phyloP scores from a whole-genome alignment of 1,140 invertebrate species.

The Lepidurus packardi region DNA sequence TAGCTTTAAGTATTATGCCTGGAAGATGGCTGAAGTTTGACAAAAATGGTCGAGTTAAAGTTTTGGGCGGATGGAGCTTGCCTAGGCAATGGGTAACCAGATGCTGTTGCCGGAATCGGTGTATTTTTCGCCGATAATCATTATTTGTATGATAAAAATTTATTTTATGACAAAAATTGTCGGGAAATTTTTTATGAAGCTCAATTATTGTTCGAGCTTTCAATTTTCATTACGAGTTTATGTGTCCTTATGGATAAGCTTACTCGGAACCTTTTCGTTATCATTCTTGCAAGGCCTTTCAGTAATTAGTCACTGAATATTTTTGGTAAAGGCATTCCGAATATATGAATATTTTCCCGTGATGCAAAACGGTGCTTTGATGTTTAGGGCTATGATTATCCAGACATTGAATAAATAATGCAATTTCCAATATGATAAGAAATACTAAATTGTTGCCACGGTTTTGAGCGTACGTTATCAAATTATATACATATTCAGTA shows the following conservation, averaged over 20 bases:
- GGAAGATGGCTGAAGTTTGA: constrained; percentile 42
- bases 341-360: too few species aligned
- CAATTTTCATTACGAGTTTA: too few species aligned
- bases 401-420: not conserved
- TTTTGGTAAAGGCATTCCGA: too few species aligned
- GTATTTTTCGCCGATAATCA: constrained; percentile 82
- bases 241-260: too few species aligned
- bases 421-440: not conserved
- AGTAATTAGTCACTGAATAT: too few species aligned
- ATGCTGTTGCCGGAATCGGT: constrained; percentile 85
- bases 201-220: too few species aligned
- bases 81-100: constrained; percentile 62
- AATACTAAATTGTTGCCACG: not conserved
- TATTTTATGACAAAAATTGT: too few species aligned
- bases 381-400: not conserved
- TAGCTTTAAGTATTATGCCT: too few species aligned
- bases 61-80: constrained; percentile 92
- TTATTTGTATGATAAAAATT: constrained; percentile 59
- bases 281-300: too few species aligned
- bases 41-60: constrained; percentile 59
- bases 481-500: not conserved
- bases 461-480: constrained; percentile 6
- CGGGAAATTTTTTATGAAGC: too few species aligned
- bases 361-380: too few species aligned
- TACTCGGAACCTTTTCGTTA: too few species aligned